phyloP scores from a whole-genome alignment of 2,113 vertebrate genomes.

The Xenopus tropicalis region DNA sequence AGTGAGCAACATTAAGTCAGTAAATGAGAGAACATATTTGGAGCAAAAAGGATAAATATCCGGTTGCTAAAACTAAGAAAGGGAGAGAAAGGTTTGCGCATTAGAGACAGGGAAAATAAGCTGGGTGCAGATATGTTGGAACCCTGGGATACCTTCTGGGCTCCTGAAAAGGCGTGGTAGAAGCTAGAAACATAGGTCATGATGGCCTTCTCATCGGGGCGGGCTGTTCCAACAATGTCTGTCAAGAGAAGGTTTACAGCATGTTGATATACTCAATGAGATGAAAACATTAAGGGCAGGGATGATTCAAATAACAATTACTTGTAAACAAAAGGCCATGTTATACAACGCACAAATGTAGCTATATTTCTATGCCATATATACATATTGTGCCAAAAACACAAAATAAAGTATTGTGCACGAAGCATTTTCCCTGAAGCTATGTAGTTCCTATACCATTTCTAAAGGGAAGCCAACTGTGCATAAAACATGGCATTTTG shows the following conservation, averaged over 20 bases:
- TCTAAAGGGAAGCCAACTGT: too few species aligned
- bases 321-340: neutral
- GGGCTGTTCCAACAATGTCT: slow-evolving; percentile 98
- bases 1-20: neutral
- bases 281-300: slow-evolving; percentile 42
- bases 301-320: neutral
- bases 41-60: slow-evolving; percentile 55
- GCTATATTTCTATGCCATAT: too few species aligned
- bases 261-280: slow-evolving; percentile 46
- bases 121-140: slow-evolving; percentile 64
- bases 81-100: slow-evolving; percentile 65
- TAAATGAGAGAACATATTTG: neutral
- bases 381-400: too few species aligned
- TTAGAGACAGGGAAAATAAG: slow-evolving; percentile 68
- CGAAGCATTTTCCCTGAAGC: too few species aligned
- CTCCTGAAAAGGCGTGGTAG: slow-evolving; percentile 99
- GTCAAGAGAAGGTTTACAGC: slow-evolving; percentile 69
- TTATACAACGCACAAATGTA: neutral
- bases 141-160: slow-evolving; percentile 97
- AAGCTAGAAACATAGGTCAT: slow-evolving; percentile 99
- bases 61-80: slow-evolving; percentile 53
- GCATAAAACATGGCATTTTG: too few species aligned
- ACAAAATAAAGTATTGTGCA: too few species aligned
- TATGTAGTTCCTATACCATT: too few species aligned
- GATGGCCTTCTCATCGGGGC: slow-evolving; percentile 98